Percentiles rank a stretch among this genome's conserved stretches.
Conservation (phyloP, 2,797 vertebrate species). For the Microctenopoma steveboyesi region DNA sequence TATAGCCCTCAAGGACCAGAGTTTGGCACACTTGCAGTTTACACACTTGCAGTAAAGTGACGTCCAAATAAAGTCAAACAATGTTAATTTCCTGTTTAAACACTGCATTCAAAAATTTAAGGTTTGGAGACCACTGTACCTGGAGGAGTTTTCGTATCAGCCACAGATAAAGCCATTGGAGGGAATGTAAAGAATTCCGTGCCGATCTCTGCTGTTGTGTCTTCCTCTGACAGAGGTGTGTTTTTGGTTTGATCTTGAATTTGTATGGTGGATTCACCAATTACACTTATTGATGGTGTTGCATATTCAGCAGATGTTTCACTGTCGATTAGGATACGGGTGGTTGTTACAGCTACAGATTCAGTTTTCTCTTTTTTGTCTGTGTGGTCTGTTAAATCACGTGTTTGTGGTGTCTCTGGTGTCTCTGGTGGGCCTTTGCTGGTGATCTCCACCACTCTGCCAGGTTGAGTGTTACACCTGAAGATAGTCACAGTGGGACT, state of each 20-base stretch:
- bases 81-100: background rate
- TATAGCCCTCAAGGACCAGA: no score
- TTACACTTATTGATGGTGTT: slow-evolving; percentile 70
- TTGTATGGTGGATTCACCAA: slow-evolving; percentile 82
- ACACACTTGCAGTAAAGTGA: no score
- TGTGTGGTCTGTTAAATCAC: slow-evolving; percentile 19
- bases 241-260: slow-evolving; percentile 67
- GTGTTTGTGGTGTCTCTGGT: slow-evolving; percentile 12
- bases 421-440: slow-evolving; percentile 18
- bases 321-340: slow-evolving; percentile 29
- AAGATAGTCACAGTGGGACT: slow-evolving; percentile 25
- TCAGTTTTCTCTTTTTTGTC: slow-evolving; percentile 24
- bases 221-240: slow-evolving; percentile 56
- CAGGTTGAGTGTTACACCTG: slow-evolving; percentile 48
- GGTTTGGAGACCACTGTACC: slow-evolving; percentile 38
- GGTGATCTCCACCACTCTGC: slow-evolving; percentile 14
- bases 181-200: slow-evolving; percentile 82
- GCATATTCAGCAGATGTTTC: slow-evolving; percentile 76
- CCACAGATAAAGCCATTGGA: slow-evolving; percentile 56
- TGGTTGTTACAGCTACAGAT: slow-evolving; percentile 28
- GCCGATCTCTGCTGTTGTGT: slow-evolving; percentile 75
- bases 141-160: slow-evolving; percentile 60
- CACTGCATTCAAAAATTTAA: background rate
- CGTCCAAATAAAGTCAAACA: background rate
- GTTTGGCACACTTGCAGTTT: no score